Percentiles rank a stretch among this genome's conserved stretches.
These are phyloP conservation scores for Drosophila carrolli DNA, from an alignment of 1,140 invertebrate species.

Conservation along the genomic window DNA sequence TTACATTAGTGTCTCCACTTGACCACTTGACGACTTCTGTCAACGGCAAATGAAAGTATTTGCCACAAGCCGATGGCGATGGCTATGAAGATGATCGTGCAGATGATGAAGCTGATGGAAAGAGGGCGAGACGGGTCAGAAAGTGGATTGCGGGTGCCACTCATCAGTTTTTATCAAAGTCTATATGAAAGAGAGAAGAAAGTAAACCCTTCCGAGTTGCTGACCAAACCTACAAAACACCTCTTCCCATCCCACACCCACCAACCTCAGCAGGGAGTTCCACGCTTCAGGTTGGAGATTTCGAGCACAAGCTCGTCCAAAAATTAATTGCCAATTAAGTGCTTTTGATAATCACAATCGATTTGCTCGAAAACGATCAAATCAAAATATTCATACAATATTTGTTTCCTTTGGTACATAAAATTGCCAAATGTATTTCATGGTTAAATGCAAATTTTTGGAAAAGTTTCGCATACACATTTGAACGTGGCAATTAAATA, in stretches of 20 bases:
- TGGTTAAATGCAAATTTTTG: slow-evolving; percentile 7
- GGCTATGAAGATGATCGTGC: slow-evolving; percentile 3
- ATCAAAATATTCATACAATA: slow-evolving; percentile 8
- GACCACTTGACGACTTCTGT: slow-evolving; percentile 49
- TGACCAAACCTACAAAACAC: slow-evolving; percentile 2
- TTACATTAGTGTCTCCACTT: slow-evolving; percentile 29
- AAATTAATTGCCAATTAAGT: slow-evolving; percentile 51
- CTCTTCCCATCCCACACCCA: slow-evolving; percentile 10
- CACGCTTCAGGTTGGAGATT: slow-evolving; percentile 45
- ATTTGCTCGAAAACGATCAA: slow-evolving; percentile 18
- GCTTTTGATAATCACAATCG: slow-evolving; percentile 45
- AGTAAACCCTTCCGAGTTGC: slow-evolving; percentile 27
- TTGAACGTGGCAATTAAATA: no score
- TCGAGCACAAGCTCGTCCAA: slow-evolving; percentile 30
- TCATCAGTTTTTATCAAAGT: slow-evolving; percentile 34
- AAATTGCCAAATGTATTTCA: slow-evolving; percentile 16
- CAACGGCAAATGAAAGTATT: slow-evolving; percentile 52
- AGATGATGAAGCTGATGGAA: slow-evolving; percentile 19
- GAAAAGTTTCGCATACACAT: not conserved
- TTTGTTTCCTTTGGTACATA: slow-evolving; percentile 11
- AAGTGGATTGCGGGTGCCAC: slow-evolving; percentile 40
- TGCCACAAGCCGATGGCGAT: slow-evolving; percentile 17
- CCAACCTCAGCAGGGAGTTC: slow-evolving; percentile 21
- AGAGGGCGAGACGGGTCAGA: slow-evolving; percentile 11
- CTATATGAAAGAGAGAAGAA: slow-evolving; percentile 46